Base-by-base conservation (phyloP, 2,797 vertebrate species). In the Rhodeus uyekii region DNA sequence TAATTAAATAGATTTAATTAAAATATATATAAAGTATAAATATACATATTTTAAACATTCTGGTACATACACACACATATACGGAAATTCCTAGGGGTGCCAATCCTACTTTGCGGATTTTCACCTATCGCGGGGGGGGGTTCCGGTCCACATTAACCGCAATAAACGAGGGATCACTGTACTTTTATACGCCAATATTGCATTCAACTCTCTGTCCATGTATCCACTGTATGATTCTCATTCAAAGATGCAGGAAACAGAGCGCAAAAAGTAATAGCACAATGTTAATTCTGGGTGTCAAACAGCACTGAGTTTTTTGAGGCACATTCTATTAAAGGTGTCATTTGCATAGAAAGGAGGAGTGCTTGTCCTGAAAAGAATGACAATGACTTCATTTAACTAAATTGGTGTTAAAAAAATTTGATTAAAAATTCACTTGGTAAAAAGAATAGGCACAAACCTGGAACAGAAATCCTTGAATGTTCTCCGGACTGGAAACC, bases 401-500 rank as follows among this genome's bases (percentile, higher is more conserved):
- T 12, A 29, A 19, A 71, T 8, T 5, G 24, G 8, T 46, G 8
- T 69, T 2, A 1, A 5, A 69, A 44, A 68, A 44, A 2, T 65
- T n/a, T 5, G 14, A 22, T 22, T 4, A 67, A n/a, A 67, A 14
- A 65, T n/a, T n/a, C n/a, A n/a, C n/a, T n/a, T n/a, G n/a, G n/a
- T n/a, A n/a, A n/a, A n/a, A n/a, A n/a, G n/a, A n/a, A n/a, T n/a
- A n/a, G n/a, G 12, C 5, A 82, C 87, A 89, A 88, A 97, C 97
- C 97, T 96, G 92, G 89, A 92, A 89, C 95, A 96, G 91, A 99
- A 99, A 85, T 98, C 97, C 55, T 96, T 95, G 85, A 98, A 96
- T 3, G 95, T 92, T 84, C 96, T 96, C 19, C 98, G 92, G 76
- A 99, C 90, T 0, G 98, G 97, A 87, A 98, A 98, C 2, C 98